Evolutionary conservation across 2,113 vertebrate species (phyloP), one percentile per base, ranked within the genome.

Genomic region (Ceyx margarethae): DNA sequence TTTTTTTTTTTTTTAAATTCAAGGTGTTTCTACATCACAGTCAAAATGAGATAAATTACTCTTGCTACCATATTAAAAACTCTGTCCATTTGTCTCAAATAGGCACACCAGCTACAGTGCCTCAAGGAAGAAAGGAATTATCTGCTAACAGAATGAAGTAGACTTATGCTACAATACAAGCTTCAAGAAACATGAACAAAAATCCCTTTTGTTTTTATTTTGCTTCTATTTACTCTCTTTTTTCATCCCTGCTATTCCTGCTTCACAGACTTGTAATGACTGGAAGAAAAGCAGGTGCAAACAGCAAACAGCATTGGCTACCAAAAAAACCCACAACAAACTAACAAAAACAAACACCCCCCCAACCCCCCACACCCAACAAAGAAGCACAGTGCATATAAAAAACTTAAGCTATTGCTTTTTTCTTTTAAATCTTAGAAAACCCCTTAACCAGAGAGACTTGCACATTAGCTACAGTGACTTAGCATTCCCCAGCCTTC

Each of bases 1-100:
- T 75, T 91, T 80, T 68, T 61, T 75, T 91, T 80, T 68, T 60
- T 64, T 75, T 54, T 50, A 12, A 90, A 91, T 79, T 68, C 77
- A 65, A 76, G 17, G 54, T 79, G 50, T 86, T 95, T 87, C 71
- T 76, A 58, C 62, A 89, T 57, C 87, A 81, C 91, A 60, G 79
- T 79, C 42, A 31, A 90, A 22, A 75, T 6, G 64, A 88, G 50
- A 81, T 69, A 73, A 89, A 73, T 69, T 29, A 89, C 58, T 78
- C 54, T 58, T 51, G 31, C 69, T 60, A 51, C 33, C 69, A 54
- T 21, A 50, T 45, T 91, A 90, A 68, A 50, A 89, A n/a, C 72
- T 73, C 42, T 31, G 62, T 78, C 19, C 53, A 37, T 84, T 91
- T 84, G 73, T 76, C 86, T 87, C 83, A 79, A 84, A 82, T 35